These are phyloP conservation scores for Nicator chloris DNA, from an alignment of 2,113 vertebrate genomes.

Conservation along the genomic window DNA sequence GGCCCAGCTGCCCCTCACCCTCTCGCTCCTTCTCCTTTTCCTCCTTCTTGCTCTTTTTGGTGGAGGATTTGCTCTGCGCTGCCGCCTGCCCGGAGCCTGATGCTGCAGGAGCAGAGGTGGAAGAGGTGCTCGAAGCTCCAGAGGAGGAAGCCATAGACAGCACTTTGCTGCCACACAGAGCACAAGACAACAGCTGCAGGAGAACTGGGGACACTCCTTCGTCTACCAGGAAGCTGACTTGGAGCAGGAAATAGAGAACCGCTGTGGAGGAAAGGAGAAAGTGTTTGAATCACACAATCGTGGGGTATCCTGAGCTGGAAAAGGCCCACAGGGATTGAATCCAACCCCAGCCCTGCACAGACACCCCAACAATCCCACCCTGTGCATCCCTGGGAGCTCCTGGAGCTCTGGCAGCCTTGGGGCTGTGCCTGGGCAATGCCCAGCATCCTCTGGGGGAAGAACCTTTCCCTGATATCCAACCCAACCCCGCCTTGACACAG, in stretches of 20 bases:
- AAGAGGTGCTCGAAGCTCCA: slow-evolving; percentile 74
- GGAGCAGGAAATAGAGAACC: slow-evolving; percentile 95
- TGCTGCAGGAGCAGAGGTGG: slow-evolving; percentile 60
- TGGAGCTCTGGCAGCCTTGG: background rate
- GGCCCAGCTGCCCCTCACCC: slow-evolving; percentile 69
- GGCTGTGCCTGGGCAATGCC: background rate
- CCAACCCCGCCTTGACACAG: background rate
- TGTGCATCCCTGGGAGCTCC: background rate
- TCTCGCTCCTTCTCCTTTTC: slow-evolving; percentile 97
- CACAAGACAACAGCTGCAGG: slow-evolving; percentile 94
- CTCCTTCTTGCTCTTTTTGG: slow-evolving; percentile 98
- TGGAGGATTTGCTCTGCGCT: slow-evolving; percentile 89
- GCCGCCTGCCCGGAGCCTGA: slow-evolving; percentile 75
- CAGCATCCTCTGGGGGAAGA: background rate
- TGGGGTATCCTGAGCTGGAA: background rate
- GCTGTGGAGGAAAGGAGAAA: slow-evolving; percentile 71
- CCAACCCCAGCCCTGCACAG: background rate
- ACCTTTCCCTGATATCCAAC: no score
- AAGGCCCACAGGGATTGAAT: background rate
- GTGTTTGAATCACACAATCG: background rate
- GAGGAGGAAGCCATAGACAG: slow-evolving; percentile 78
- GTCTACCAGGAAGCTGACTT: slow-evolving; percentile 97
- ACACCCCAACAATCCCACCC: background rate
- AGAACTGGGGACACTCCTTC: slow-evolving; percentile 95
- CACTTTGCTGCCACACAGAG: slow-evolving; percentile 96